Base-by-base conservation (phyloP, 2,113 vertebrate genomes). In the Coturnix japonica region DNA sequence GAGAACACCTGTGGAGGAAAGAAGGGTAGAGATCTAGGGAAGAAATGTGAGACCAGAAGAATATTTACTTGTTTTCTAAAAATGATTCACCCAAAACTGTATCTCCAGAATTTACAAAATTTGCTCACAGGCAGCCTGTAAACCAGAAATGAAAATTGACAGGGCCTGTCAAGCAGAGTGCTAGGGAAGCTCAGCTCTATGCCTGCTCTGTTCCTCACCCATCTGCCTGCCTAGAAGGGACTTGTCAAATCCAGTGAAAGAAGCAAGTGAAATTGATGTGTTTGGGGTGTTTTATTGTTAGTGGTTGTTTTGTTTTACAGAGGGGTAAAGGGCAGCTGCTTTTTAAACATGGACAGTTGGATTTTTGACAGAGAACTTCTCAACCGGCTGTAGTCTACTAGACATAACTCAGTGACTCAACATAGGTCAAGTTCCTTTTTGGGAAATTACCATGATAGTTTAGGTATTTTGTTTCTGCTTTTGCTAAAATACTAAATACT, bases 81-180 rank as follows among this genome's bases (percentile, higher is more conserved):
- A 81, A 21, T 11, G 11, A 41, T 87, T 88, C 12, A 66, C 25
- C 51, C 49, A 12, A 61, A 85, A 51, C 26, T 72, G 33, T 66
- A 30, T 81, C n/a, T 86, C 90, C 7, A 47, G 47, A 70, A 73
- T 84, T 81, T 89, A 57, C 7, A 41, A 14, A 60, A 75, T 53
- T 90, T 89, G 66, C 70, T 94, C 0, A 3, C 64, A 72, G 71
- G 84, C 70, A 94, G 84, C 47, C 56, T 1, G 35, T 44, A 93
- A 89, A 46, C 11, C 66, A 91, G 70, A 81, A 92, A 89, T 89
- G 37, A 85, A 65, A 94, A 70, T 70, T 81, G 93, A 87, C 89
- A 85, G 53, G 70, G 79, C 71, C 66, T 92, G 93, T 93, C 93
- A 92, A 76, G 44, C 33, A 41, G 37, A 44, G 71, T 93, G 84